Base-by-base conservation (phyloP, 2,113 vertebrate species). In the Hiodon alosoides region DNA sequence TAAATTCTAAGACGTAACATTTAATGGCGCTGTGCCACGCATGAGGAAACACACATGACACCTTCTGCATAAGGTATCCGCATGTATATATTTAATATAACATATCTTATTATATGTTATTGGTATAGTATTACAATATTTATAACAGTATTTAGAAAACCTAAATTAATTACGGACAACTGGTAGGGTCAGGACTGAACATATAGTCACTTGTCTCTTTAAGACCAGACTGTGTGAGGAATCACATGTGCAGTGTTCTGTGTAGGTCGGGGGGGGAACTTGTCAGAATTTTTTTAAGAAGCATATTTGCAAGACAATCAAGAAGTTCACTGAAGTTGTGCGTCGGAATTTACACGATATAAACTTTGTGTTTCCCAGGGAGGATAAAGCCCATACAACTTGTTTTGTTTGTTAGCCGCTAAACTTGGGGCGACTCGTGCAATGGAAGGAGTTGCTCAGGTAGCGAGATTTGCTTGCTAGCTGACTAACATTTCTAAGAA, bases 371-470 rank as follows among this genome's bases (percentile, higher is more conserved):
- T 3, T 66, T 48, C 16, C 64, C 31, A 7, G 17, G 9, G 11
- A 65, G 17, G 16, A 8, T 5, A 17, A 11, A 10, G 10, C 13
- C 59, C 31, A 31, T 31, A 31, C 31, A 31, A 2, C 16, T 7
- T 58, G 8, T 31, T 58, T 17, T 8, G 17, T 46, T 46, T 31
- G 11, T 31, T 5, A 50, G 31, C 31, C 31, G 31, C 7, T 61
- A 58, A 72, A 31, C 31, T 31, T 31, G 31, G 31, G 31, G 31
- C 31, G 31, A 31, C 31, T 31, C 31, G 31, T 31, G 73, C 76
- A 1, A 90, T 88, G 87, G 84, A 85, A 1, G 71, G 83, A 2
- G 74, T 86, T 11, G 76, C 85, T 46, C 89, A 88, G 88, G 89
- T 90, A 31, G 31, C 31, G 31, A 31, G 31, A 31, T 31, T 31